A percentile compares a stretch with the other conserved stretches of the same genome.
Evolutionary conservation across 2,888 invertebrate genomes (phyloP).

Genomic region (Thera obeliscata): DNA sequence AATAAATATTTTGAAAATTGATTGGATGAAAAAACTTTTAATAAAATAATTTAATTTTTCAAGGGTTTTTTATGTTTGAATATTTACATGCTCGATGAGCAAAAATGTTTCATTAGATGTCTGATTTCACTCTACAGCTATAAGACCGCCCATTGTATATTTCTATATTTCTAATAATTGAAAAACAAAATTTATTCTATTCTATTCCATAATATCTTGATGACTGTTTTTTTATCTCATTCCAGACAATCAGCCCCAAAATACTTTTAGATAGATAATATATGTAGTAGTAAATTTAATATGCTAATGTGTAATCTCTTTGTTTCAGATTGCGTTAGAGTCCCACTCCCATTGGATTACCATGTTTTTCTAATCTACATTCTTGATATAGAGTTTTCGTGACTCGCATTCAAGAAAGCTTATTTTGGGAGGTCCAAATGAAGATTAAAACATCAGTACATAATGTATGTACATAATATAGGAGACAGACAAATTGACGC

Average conservation of each 20-base stretch:
- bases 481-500: conserved; percentile 69
- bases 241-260: not conserved
- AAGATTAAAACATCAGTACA: conserved; percentile 28
- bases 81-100: too few species aligned
- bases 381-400: conserved; percentile 70
- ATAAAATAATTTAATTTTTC: too few species aligned
- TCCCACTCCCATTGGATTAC: conserved; percentile 55
- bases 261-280: not conserved
- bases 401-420: conserved; percentile 70
- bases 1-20: not conserved
- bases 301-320: conserved; percentile 50
- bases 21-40: too few species aligned
- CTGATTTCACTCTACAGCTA: too few species aligned
- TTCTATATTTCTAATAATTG: too few species aligned
- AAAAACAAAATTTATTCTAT: too few species aligned
- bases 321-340: conserved; percentile 58
- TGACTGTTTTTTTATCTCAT: not conserved
- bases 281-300: conserved; percentile 9
- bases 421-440: conserved; percentile 47
- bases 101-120: too few species aligned
- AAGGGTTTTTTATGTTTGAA: too few species aligned
- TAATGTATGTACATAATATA: conserved; percentile 64
- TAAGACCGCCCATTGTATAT: too few species aligned
- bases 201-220: too few species aligned
- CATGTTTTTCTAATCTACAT: conserved; percentile 75